Percentiles rank a stretch among this genome's conserved stretches.
phyloP scores from a whole-genome alignment of 2,797 vertebrate species.

The Siniperca undulata region DNA sequence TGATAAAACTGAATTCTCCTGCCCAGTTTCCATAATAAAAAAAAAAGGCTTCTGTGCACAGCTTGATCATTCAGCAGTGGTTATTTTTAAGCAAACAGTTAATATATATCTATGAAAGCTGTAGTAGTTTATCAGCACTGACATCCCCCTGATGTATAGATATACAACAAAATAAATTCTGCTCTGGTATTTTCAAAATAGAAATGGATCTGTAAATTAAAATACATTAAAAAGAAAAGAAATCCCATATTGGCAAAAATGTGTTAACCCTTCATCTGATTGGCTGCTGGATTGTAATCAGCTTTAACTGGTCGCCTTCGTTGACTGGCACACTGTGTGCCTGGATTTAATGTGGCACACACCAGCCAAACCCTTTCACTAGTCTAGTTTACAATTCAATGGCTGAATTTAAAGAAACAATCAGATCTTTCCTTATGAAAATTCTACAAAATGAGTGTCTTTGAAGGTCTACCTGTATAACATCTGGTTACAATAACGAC shows the following conservation, averaged over 20 bases:
- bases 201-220: conserved; percentile 27
- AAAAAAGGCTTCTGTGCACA: conserved; percentile 7
- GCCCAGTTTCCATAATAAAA: conserved; percentile 34
- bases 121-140: neutral
- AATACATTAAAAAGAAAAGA: conserved; percentile 16
- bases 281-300: conserved; percentile 56
- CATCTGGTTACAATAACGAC: neutral
- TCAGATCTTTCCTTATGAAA: neutral
- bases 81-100: conserved; percentile 33
- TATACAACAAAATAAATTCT: neutral
- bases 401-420: conserved; percentile 2
- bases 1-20: neutral
- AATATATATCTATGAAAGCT: neutral
- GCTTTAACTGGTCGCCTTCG: conserved; percentile 36
- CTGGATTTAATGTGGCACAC: conserved; percentile 24
- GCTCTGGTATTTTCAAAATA: conserved; percentile 30
- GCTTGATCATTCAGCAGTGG: conserved; percentile 17
- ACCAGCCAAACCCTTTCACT: conserved; percentile 4
- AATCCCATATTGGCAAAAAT: conserved; percentile 13
- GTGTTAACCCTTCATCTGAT: conserved; percentile 37
- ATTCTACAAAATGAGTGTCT: neutral
- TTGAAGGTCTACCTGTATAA: conserved; percentile 1
- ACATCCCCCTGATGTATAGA: conserved; percentile 20
- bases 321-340: conserved; percentile 15
- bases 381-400: neutral